These are phyloP conservation scores for Lepidonotus clava DNA, from an alignment of 2,888 invertebrate genomes.

Conservation along the genomic window DNA sequence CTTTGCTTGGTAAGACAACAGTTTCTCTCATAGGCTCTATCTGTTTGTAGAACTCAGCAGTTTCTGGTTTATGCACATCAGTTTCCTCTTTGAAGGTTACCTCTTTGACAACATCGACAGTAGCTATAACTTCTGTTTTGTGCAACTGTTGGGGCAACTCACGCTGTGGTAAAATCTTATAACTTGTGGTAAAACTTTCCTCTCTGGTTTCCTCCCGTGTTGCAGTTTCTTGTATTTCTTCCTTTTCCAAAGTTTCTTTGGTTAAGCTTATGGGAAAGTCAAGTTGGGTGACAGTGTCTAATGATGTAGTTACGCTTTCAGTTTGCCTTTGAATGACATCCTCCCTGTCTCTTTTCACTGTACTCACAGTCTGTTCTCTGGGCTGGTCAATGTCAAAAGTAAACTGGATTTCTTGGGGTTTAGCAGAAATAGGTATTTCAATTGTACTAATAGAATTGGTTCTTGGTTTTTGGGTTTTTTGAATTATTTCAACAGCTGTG, in stretches of 20 bases:
- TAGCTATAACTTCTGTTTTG: too few relatives aligned
- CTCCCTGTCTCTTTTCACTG: too few relatives aligned
- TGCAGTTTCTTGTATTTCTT: background rate
- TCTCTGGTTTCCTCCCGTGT: background rate
- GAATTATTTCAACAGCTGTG: slow-evolving; percentile 29
- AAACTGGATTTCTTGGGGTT: background rate
- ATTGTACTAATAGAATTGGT: background rate
- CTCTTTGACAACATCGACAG: background rate
- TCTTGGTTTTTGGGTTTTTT: background rate
- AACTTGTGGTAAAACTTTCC: background rate
- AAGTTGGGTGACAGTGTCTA: too few relatives aligned
- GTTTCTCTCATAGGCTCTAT: background rate
- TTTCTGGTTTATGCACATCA: too few relatives aligned
- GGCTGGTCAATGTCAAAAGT: background rate
- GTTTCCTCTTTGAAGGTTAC: background rate
- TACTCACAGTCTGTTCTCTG: too few relatives aligned
- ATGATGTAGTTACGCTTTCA: too few relatives aligned
- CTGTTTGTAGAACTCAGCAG: too few relatives aligned
- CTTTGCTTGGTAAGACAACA: background rate
- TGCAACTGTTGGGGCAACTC: background rate
- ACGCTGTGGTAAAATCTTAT: background rate
- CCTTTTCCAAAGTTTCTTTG: too few relatives aligned
- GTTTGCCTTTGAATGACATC: too few relatives aligned
- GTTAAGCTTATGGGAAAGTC: too few relatives aligned
- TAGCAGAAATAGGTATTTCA: background rate